Percentiles rank a stretch among this genome's conserved stretches.
Evolutionary conservation across 2,797 vertebrate species (phyloP).

Genomic region (Urocyon cinereoargenteus): DNA sequence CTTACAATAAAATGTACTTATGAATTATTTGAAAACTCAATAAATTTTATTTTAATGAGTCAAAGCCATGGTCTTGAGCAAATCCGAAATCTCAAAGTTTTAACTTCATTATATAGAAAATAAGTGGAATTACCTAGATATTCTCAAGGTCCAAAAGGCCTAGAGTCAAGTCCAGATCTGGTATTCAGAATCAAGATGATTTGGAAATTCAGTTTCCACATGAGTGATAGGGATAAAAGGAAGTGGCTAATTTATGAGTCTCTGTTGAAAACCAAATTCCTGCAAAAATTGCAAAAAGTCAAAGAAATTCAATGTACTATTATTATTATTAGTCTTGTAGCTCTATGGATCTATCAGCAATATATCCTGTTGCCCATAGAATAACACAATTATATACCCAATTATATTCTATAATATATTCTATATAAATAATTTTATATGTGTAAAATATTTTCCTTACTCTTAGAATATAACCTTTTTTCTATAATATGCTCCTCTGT

Average conservation of each 20-base stretch:
- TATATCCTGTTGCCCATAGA: not conserved
- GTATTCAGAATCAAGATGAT: not conserved
- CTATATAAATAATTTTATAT: not conserved
- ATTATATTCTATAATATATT: not conserved
- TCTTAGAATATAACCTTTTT: not conserved
- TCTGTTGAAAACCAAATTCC: constrained; percentile 34
- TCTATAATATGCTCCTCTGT: not conserved
- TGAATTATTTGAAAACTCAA: not conserved
- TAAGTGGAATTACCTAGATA: not conserved
- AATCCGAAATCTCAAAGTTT: not conserved
- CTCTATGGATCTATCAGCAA: not conserved
- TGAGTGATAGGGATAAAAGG: not conserved
- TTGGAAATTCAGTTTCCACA: not conserved
- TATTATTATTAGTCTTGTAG: not conserved
- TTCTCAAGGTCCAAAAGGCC: not conserved
- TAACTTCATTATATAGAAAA: constrained; percentile 15
- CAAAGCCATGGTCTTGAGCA: not conserved
- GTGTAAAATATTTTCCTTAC: not conserved
- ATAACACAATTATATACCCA: not conserved
- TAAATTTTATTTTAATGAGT: constrained; percentile 41
- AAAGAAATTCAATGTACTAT: not conserved
- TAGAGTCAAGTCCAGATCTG: not conserved
- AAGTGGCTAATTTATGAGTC: not conserved
- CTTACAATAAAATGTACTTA: not conserved
- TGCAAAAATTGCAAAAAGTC: not conserved